Evolutionary conservation across 2,888 invertebrate species (phyloP), one percentile per base, ranked within the genome.

Genomic region (Trichopria drosophilae): DNA sequence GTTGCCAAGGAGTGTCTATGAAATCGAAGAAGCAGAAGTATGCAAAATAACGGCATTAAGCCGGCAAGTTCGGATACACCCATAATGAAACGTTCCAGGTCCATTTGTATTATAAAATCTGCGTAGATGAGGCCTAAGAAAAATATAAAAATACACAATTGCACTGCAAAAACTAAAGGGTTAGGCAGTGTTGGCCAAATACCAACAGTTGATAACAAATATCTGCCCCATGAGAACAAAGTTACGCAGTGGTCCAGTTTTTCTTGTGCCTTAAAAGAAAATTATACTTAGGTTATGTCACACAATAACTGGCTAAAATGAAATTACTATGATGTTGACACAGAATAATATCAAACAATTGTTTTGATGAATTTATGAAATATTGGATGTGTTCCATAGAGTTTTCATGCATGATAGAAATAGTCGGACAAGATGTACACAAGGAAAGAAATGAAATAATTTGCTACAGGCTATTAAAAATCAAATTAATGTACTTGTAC

Each of bases 111-210:
- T 37, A 53, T 10, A 3, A 57, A 13, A 1, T 54, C 54, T 32
- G 51, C 50, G 3, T 50, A 15, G 9, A 53, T 54, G 10, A 66
- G 55, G 13, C 62, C 60, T 1, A 66, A 41, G 37, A 57, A 64
- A 7, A 66, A 55, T 29, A 63, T 66, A n/a, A 66, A 15, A 66
- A 40, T 68, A 68, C 4, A 60, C 42, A 26, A 65, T 61, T 24
- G 58, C 58, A 3, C 60, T 35, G 4, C 47, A 49, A 24, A 66
- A 68, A 37, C 51, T 48, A 13, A 68, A 20, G 19, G n/a, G n/a
- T n/a, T n/a, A n/a, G n/a, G 64, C 2, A 58, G 60, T 3, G 55
- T 23, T 13, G 69, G 68, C 68, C 69, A 69, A 4, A 67, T 52
- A 7, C 68, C 69, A 12, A 68, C 32, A 1, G 55, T 54, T 7